phyloP scores from a whole-genome alignment of 1,140 invertebrate genomes.

The Aethina tumida region DNA sequence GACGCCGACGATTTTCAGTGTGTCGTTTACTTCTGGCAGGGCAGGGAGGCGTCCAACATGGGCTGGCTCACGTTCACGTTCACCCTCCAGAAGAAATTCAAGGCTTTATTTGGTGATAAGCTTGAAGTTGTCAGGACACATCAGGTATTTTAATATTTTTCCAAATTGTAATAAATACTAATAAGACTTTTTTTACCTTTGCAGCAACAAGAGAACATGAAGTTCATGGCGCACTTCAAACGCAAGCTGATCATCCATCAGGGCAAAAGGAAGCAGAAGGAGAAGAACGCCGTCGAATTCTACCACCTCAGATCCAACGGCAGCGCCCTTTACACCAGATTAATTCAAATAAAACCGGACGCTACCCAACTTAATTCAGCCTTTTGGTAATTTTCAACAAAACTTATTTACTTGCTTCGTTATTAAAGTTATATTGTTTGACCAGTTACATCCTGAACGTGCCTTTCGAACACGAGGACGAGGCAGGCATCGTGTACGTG shows the following conservation, averaged over 20 bases:
- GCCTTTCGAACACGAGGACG: conserved; percentile 83
- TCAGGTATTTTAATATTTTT: too few relatives aligned
- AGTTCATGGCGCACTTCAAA: conserved; percentile 98
- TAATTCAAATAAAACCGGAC: conserved; percentile 83
- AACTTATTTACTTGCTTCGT: background rate
- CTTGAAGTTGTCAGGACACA: conserved; percentile 95
- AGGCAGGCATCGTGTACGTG: conserved; percentile 91
- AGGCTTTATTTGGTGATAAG: conserved; percentile 84
- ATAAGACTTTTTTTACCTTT: too few relatives aligned
- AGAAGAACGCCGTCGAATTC: conserved; percentile 70
- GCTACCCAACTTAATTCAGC: conserved; percentile 68
- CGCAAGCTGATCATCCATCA: conserved; percentile 88
- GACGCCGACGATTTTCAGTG: conserved; percentile 85
- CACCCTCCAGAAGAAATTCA: conserved; percentile 95
- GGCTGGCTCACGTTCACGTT: conserved; percentile 99
- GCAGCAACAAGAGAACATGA: conserved; percentile 98
- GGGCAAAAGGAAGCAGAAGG: conserved; percentile 68
- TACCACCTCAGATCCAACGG: conserved; percentile 95
- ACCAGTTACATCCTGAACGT: conserved; percentile 91
- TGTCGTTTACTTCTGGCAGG: conserved; percentile 99
- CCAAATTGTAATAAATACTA: too few relatives aligned
- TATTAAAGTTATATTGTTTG: conserved; percentile 21
- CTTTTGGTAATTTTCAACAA: conserved; percentile 56
- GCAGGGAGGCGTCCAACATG: conserved; percentile 94
- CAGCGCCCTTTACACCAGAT: conserved; percentile 83